A percentile compares a stretch with the other conserved stretches of the same genome.
These are phyloP conservation scores for Paracyclopina nana DNA, from an alignment of 1,140 invertebrate species.

Conservation along the genomic window DNA sequence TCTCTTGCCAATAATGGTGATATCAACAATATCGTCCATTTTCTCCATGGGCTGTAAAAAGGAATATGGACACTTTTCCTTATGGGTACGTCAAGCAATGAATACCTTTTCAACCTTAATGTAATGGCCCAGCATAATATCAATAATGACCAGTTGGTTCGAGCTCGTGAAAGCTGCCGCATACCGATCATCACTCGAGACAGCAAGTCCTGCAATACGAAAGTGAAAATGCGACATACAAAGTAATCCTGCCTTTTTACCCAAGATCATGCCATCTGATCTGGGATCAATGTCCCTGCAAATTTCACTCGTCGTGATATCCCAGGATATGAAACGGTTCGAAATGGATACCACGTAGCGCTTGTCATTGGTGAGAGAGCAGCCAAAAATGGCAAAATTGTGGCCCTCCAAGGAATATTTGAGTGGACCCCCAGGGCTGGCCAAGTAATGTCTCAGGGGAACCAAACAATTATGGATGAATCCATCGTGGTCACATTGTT, in stretches of 20 bases:
- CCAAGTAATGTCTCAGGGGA: slow-evolving; percentile 81
- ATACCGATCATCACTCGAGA: slow-evolving; percentile 9
- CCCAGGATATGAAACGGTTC: slow-evolving; percentile 71
- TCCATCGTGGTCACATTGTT: slow-evolving; percentile 69
- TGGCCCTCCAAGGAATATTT: slow-evolving; percentile 96
- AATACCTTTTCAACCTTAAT: background rate
- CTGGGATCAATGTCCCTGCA: slow-evolving; percentile 74
- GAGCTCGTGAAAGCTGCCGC: slow-evolving; percentile 13
- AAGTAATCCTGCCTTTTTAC: too few relatives aligned
- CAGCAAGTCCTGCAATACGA: too few relatives aligned
- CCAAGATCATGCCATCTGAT: slow-evolving; percentile 85
- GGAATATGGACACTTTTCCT: too few relatives aligned
- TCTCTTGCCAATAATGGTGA: background rate
- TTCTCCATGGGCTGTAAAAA: background rate
- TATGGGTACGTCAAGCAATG: too few relatives aligned
- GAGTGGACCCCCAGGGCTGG: slow-evolving; percentile 87
- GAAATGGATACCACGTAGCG: slow-evolving; percentile 38
- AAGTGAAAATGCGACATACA: too few relatives aligned
- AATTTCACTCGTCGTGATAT: slow-evolving; percentile 78
- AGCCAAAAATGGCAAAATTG: slow-evolving; percentile 90
- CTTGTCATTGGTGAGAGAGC: slow-evolving; percentile 71
- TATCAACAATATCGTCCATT: background rate
- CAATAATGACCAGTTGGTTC: slow-evolving; percentile 9
- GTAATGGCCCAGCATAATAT: slow-evolving; percentile 10
- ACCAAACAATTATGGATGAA: slow-evolving; percentile 68